A percentile compares a stretch with the other conserved stretches of the same genome.
phyloP scores from a whole-genome alignment of 2,797 vertebrate species.

The Halcyon leucocephala region DNA sequence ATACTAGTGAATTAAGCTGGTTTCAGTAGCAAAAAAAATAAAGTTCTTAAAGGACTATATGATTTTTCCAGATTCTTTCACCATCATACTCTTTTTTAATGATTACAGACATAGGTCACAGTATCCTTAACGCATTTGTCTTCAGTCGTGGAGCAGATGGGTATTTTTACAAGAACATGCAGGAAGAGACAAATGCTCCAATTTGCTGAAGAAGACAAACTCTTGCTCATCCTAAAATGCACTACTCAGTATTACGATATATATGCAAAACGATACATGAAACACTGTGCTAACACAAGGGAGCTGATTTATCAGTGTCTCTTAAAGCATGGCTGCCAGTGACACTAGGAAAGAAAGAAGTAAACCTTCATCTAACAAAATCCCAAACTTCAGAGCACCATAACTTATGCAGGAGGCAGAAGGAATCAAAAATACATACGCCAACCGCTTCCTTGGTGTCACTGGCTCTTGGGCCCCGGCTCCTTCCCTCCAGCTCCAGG shows the following conservation, averaged over 20 bases:
- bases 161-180: neutral
- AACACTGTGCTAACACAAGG: fast-evolving
- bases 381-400: neutral
- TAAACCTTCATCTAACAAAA: neutral
- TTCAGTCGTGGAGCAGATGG: neutral
- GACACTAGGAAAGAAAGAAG: neutral
- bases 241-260: neutral
- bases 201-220: neutral
- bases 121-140: neutral
- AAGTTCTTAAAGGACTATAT: neutral
- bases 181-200: neutral
- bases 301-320: neutral
- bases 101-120: neutral
- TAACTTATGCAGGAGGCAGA: neutral
- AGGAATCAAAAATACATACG: neutral
- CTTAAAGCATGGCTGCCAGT: neutral
- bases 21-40: neutral
- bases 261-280: neutral
- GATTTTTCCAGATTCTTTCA: neutral
- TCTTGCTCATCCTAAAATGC: neutral
- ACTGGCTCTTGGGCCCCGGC: neutral
- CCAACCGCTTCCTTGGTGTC: neutral
- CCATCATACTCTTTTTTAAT: neutral
- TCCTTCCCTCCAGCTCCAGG: neutral
- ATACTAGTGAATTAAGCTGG: neutral